Evolutionary conservation across 2,797 vertebrate species (phyloP), one percentile per base, ranked within the genome.

Genomic region (Pagetopsis macropterus): DNA sequence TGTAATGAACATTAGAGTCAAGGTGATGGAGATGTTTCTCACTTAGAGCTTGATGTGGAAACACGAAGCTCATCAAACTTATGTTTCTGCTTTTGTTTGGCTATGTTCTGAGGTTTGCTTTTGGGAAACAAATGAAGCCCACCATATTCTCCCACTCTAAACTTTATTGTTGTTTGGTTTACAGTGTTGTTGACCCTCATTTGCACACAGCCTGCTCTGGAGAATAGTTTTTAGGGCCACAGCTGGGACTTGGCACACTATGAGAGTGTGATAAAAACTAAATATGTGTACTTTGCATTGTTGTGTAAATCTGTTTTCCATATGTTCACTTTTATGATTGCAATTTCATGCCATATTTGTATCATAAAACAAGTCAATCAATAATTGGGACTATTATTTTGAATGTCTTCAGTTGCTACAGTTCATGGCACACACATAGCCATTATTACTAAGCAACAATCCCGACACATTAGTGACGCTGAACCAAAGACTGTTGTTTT

Each of bases 121-220:
- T 48, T 37, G 16, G 10, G 6, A 43, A 43, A 21, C 4, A 50
- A 21, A 40, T 21, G 10, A 14, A 10, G 5, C 50, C 14, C 1
- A 17, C 51, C 19, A 40, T 54, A 41, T 21, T 23, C 33, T n/a
- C 10, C 46, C 17, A 14, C 43, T 33, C 70, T 5, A 54, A 49
- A 64, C 19, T 51, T 23, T 55, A 58, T 59, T 65, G 76, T 70
- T 58, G n/a, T 69, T 80, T 40, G 40, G 43, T 88, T 83, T 65
- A 70, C 72, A 50, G 48, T 65, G 56, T 46, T 61, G 70, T 76
- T 85, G 81, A 81, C 85, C 77, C 79, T 81, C 72, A 63, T 83
- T 72, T 82, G 45, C 71, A 54, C 60, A 7, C 33, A 56, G n/a
- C 37, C 52, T 52, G 49, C 76, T 77, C 73, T 17, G 6, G 79